A percentile compares a stretch with the other conserved stretches of the same genome.
phyloP scores from a whole-genome alignment of 2,888 invertebrate genomes.

The Autographa gamma region DNA sequence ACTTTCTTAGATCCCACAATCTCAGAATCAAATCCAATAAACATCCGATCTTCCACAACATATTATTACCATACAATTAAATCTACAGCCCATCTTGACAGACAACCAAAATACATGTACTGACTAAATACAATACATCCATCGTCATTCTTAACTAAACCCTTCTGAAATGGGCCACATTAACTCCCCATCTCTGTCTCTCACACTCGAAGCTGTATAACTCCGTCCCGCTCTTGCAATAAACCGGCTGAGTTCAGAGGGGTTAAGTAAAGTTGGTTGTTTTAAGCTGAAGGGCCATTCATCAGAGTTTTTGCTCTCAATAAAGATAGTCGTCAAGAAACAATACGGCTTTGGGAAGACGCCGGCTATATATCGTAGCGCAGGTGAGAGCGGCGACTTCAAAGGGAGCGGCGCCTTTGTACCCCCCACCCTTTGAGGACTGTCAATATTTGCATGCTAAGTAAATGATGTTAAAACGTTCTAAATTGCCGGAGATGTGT shows the following conservation, averaged over 20 bases:
- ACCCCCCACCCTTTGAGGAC: slow-evolving; percentile 48
- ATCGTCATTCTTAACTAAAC: not conserved
- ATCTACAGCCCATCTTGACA: slow-evolving; percentile 16
- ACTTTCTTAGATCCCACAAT: not conserved
- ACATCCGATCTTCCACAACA: not conserved
- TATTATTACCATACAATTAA: not conserved
- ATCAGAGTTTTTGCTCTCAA: slow-evolving; percentile 60
- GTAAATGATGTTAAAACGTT: slow-evolving; percentile 65
- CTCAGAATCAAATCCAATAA: slow-evolving; percentile 5
- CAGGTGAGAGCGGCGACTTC: slow-evolving; percentile 77
- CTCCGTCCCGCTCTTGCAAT: not conserved
- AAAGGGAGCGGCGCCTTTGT: slow-evolving; percentile 78
- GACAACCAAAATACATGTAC: slow-evolving; percentile 22
- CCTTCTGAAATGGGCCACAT: no score
- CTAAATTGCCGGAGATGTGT: slow-evolving; percentile 64
- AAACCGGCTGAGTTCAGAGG: not conserved
- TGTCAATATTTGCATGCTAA: slow-evolving; percentile 81
- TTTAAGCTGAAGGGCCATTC: slow-evolving; percentile 44
- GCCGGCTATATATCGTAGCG: slow-evolving; percentile 55
- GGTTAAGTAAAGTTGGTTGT: not conserved
- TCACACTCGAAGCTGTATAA: not conserved
- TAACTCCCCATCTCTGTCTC: not conserved
- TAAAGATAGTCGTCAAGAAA: slow-evolving; percentile 52
- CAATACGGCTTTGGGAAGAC: slow-evolving; percentile 47
- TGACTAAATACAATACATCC: slow-evolving; percentile 4